A percentile compares a stretch with the other conserved stretches of the same genome.
Evolutionary conservation across 2,797 vertebrate species (phyloP).

Genomic region (Lagodon rhomboides): DNA sequence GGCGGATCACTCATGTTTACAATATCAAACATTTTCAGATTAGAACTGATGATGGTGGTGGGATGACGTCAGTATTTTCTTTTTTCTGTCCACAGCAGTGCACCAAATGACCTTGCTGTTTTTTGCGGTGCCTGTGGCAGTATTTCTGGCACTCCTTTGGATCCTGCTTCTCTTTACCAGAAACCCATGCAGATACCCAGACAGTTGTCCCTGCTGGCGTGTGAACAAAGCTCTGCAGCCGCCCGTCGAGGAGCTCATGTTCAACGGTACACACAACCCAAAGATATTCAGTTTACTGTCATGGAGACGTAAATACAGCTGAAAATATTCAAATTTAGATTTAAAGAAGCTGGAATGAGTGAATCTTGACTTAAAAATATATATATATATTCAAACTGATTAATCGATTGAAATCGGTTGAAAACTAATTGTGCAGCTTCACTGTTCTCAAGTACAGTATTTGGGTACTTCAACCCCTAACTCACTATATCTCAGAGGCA

Average conservation of each 20-base stretch:
- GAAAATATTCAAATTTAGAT: too few relatives aligned
- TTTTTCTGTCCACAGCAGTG: conserved; percentile 18
- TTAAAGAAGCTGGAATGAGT: too few relatives aligned
- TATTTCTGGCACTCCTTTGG: conserved; percentile 17
- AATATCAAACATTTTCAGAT: neutral
- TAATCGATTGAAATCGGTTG: too few relatives aligned
- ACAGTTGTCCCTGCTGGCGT: conserved; percentile 4
- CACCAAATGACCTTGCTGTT: fast-evolving
- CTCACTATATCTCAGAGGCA: neutral
- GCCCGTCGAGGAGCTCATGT: neutral
- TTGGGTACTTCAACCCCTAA: neutral
- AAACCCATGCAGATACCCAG: neutral
- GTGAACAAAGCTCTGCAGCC: conserved; percentile 13
- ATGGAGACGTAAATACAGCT: too few relatives aligned
- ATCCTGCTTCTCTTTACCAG: conserved; percentile 33
- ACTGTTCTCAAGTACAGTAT: neutral
- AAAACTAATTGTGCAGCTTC: neutral
- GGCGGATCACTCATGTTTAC: neutral
- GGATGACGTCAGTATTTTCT: conserved; percentile 14
- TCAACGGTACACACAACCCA: conserved; percentile 49
- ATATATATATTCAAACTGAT: too few relatives aligned
- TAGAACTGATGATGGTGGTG: neutral
- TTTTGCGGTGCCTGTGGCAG: neutral
- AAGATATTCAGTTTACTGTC: too few relatives aligned
- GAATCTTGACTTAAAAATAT: too few relatives aligned